phyloP scores from a whole-genome alignment of 2,113 vertebrate genomes.

The Recurvirostra avosetta region DNA sequence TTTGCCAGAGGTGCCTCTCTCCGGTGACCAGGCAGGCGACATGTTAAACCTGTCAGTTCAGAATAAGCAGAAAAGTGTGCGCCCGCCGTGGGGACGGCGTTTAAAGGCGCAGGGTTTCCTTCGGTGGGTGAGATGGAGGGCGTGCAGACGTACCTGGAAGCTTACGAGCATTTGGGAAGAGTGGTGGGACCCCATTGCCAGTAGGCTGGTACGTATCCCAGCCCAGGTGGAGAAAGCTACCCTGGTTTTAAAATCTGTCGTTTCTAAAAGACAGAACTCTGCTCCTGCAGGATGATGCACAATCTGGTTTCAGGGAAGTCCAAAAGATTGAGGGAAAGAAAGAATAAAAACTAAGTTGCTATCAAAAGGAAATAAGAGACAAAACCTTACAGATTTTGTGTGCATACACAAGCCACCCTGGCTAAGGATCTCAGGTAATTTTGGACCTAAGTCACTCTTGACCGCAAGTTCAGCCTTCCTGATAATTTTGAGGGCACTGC shows the following conservation, averaged over 20 bases:
- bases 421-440: background rate
- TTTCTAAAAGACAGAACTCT: background rate
- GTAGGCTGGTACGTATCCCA: background rate
- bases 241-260: background rate
- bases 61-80: slow-evolving; percentile 57
- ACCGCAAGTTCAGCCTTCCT: background rate
- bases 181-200: accelerated
- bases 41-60: slow-evolving; percentile 58
- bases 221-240: background rate
- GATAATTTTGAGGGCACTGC: background rate
- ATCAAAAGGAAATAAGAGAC: background rate
- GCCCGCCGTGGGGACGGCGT: background rate
- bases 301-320: background rate
- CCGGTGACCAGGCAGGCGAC: slow-evolving; percentile 52
- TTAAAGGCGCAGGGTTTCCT: slow-evolving; percentile 53
- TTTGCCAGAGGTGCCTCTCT: slow-evolving; percentile 65
- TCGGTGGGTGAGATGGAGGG: background rate
- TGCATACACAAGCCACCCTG: background rate
- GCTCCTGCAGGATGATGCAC: background rate
- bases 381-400: background rate
- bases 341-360: background rate
- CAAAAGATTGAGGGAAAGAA: background rate
- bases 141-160: background rate
- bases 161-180: background rate
- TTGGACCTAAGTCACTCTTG: background rate